Percentiles rank a stretch among this genome's conserved stretches.
Evolutionary conservation across 1,140 invertebrate genomes (phyloP).

Genomic region (Euwallacea similis): DNA sequence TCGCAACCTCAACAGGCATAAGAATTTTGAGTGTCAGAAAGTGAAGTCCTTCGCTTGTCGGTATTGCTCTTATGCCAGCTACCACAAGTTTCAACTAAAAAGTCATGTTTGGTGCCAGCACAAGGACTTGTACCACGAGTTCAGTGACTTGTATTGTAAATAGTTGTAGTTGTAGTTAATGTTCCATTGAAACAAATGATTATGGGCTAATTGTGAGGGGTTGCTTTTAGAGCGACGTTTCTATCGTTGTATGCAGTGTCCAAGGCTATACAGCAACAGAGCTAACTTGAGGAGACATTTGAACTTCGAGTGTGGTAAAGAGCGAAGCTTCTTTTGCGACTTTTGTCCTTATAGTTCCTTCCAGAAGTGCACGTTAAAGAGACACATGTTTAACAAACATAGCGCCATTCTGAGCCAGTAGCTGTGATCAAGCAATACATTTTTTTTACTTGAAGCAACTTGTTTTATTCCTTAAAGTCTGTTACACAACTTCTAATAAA

Average conservation of each 20-base stretch:
- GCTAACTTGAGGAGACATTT: constrained; percentile 23
- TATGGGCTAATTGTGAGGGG: not conserved
- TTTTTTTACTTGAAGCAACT: too few relatives aligned
- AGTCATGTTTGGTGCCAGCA: constrained; percentile 36
- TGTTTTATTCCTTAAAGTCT: too few relatives aligned
- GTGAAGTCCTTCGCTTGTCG: constrained; percentile 39
- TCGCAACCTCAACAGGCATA: constrained; percentile 60
- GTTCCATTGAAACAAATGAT: not conserved
- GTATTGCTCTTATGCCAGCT: constrained; percentile 40
- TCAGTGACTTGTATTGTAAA: too few relatives aligned
- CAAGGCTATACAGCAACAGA: constrained; percentile 14
- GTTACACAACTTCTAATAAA: not conserved
- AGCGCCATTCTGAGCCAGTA: not conserved
- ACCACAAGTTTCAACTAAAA: constrained; percentile 39
- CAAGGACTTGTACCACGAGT: too few relatives aligned
- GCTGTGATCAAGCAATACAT: too few relatives aligned
- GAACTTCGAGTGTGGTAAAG: constrained; percentile 61
- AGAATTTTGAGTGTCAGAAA: constrained; percentile 66
- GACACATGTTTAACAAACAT: constrained; percentile 34
- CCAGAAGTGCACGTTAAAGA: constrained; percentile 52
- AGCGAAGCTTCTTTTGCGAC: constrained; percentile 55
- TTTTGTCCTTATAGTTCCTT: constrained; percentile 44
- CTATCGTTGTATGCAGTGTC: constrained; percentile 3
- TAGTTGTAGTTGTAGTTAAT: too few relatives aligned
- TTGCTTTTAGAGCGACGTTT: too few relatives aligned